A percentile compares a stretch with the other conserved stretches of the same genome.
Evolutionary conservation across 2,888 invertebrate genomes (phyloP).

Genomic region (Caenorhabditis sp.): DNA sequence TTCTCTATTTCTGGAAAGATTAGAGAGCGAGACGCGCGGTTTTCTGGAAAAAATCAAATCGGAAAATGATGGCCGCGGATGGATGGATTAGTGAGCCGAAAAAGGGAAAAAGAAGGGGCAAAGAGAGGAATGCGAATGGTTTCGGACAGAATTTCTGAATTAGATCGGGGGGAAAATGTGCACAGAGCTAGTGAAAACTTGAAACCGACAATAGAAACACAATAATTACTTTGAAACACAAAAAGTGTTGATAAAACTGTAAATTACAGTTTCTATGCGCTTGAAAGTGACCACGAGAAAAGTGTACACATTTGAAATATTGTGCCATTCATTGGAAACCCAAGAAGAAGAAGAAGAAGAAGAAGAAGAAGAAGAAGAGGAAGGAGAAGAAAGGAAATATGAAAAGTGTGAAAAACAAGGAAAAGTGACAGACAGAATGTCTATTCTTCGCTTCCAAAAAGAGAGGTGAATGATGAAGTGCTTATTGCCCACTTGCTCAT

Average conservation of each 20-base stretch:
- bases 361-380: too few relatives aligned
- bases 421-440: not conserved
- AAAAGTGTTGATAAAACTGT: too few relatives aligned
- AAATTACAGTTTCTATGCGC: too few relatives aligned
- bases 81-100: conserved; percentile 2
- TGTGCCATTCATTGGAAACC: not conserved
- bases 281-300: too few relatives aligned
- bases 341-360: not conserved
- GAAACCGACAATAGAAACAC: too few relatives aligned
- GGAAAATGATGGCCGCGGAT: conserved; percentile 30
- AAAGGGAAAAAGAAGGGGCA: not conserved
- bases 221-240: too few relatives aligned
- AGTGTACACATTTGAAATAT: too few relatives aligned
- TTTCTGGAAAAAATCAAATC: conserved; percentile 37
- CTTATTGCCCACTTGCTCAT: conserved; percentile 41
- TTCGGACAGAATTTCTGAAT: too few relatives aligned
- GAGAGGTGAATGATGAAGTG: conserved; percentile 26
- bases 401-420: not conserved
- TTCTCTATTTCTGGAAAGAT: conserved; percentile 14
- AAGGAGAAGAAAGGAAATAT: not conserved
- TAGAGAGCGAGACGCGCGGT: not conserved
- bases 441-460: not conserved
- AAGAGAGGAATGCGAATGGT: not conserved
- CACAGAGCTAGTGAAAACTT: too few relatives aligned
- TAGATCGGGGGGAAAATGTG: not conserved